Conservation (phyloP, 2,797 vertebrate species). For the Sparidentex hasta region DNA sequence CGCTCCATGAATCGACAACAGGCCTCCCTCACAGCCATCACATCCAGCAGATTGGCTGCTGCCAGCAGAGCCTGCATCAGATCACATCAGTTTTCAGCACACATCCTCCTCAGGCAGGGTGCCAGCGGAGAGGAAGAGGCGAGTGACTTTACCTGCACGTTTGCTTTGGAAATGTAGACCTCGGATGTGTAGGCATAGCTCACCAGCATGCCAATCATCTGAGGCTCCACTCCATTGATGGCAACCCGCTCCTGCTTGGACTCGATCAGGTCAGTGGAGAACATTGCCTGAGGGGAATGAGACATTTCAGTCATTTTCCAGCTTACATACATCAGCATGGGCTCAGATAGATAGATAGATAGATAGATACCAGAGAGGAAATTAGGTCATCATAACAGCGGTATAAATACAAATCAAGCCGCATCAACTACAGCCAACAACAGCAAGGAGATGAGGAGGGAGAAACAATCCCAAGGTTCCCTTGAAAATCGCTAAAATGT, state of each 20-base stretch:
- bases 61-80: slow-evolving; percentile 83
- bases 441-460: no score
- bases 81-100: neutral
- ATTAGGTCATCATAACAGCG: no score
- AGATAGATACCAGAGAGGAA: no score
- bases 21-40: slow-evolving; percentile 88
- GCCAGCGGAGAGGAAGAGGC: accelerated
- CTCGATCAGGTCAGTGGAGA: slow-evolving; percentile 88
- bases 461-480: no score
- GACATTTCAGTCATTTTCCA: neutral
- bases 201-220: slow-evolving; percentile 89
- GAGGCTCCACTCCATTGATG: slow-evolving; percentile 88
- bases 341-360: no score
- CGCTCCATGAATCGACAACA: slow-evolving; percentile 89
- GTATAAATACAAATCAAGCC: no score
- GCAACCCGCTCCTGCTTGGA: slow-evolving; percentile 88
- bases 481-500: no score
- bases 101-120: accelerated
- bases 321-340: no score
- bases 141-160: slow-evolving; percentile 81
- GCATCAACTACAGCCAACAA: no score
- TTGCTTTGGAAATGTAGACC: slow-evolving; percentile 88
- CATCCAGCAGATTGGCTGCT: slow-evolving; percentile 88
- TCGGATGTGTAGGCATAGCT: slow-evolving; percentile 88
- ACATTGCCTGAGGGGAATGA: slow-evolving; percentile 83